Evolutionary conservation across 2,113 vertebrate species (phyloP).

Genomic region (Drymodes brunneopygia): DNA sequence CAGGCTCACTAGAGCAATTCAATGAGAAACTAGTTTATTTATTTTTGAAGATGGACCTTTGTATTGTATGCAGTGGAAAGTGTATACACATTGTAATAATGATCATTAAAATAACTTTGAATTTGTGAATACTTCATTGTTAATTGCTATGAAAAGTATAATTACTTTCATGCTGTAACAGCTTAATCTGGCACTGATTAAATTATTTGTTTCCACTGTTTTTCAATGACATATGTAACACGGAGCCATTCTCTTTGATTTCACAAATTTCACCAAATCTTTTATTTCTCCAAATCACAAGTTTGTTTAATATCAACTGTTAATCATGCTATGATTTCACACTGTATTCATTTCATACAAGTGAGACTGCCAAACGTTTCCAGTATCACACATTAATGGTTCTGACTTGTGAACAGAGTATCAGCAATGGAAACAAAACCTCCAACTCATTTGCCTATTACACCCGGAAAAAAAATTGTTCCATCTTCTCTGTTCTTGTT

Average conservation of each 20-base stretch:
- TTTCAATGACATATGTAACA: not conserved
- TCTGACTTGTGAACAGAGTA: not conserved
- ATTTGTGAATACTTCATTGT: not conserved
- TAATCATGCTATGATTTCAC: not conserved
- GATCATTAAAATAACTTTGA: not conserved
- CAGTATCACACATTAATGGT: not conserved
- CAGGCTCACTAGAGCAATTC: not conserved
- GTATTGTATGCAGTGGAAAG: not conserved
- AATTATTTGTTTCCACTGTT: not conserved
- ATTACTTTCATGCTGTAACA: not conserved
- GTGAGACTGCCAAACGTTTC: not conserved
- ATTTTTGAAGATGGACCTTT: not conserved
- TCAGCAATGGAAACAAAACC: not conserved
- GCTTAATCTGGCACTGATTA: not conserved
- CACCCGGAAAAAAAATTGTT: not conserved
- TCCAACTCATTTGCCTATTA: not conserved
- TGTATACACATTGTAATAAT: not conserved
- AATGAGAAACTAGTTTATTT: not conserved
- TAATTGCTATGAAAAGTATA: not conserved
- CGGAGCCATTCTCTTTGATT: not conserved
- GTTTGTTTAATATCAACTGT: not conserved
- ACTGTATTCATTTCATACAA: not conserved
- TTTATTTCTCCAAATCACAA: not conserved
- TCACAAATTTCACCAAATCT: not conserved
- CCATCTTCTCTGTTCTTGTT: not conserved